Evolutionary conservation across 2,113 vertebrate genomes (phyloP), one percentile per base, ranked within the genome.

Genomic region (Osmerus eperlanus): DNA sequence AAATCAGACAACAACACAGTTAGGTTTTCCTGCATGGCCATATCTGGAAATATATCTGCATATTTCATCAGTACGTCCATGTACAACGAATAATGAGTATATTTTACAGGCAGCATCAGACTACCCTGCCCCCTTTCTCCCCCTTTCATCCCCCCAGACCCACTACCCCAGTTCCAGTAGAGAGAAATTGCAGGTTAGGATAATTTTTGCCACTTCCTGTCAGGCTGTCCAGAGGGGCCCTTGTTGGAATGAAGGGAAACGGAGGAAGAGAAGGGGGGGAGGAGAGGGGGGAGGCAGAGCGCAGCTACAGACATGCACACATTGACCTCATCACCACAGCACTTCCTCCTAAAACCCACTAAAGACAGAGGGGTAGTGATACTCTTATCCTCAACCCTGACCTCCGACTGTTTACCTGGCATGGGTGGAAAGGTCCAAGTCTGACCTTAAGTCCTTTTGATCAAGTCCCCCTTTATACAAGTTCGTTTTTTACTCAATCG

Each of bases 201-300:
- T 72, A 14, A 65, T 72, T 72, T 64, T 36, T 51, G 25, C 51
- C 51, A 55, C 70, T 72, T 72, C 70, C 70, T 72, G 70, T 65
- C n/a, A 54, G 41, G 61, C 64, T 51, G 70, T 64, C 70, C 51
- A 64, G 41, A 55, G 70, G 70, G 70, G 70, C 70, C 60, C 23
- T 72, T 47, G 51, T 32, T 61, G 70, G 60, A 67, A 67, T 67
- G 65, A 52, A 64, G 62, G 29, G 62, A 64, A 64, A 36, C 32
- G 16, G 29, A 47, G 62, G 62, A 36, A 28, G 62, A 18, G 5
- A 15, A 29, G 25, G 14, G 28, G 25, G 54, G 54, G n/a, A 18
- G 62, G 29, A 9, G 29, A n/a, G 25, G 60, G 12, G 6, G 25
- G 15, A 32, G 29, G 29, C 32, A 3, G 32, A 64, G 29, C 25